A percentile compares a stretch with the other conserved stretches of the same genome.
These are phyloP conservation scores for Entomobrya multifasciata DNA, from an alignment of 2,888 invertebrate species.

Conservation along the genomic window DNA sequence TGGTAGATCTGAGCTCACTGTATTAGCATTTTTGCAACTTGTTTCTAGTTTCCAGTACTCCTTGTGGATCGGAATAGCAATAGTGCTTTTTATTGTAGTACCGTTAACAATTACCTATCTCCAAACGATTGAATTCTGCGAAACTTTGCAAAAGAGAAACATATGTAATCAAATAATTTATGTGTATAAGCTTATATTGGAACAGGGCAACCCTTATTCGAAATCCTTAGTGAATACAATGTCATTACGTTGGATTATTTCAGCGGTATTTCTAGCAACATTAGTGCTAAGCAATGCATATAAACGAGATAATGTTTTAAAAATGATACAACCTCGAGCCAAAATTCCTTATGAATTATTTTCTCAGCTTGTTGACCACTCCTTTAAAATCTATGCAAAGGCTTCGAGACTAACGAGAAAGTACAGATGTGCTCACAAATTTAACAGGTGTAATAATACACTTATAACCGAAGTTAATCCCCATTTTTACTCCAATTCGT, in stretches of 20 bases:
- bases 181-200: neutral
- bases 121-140: neutral
- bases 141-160: neutral
- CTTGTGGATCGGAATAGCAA: neutral
- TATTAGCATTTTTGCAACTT: neutral
- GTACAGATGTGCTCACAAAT: too few species aligned
- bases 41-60: neutral
- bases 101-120: neutral
- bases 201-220: neutral
- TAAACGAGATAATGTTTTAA: neutral
- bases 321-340: neutral
- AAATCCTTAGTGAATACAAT: neutral
- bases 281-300: neutral
- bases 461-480: too few species aligned
- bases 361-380: neutral
- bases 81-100: neutral
- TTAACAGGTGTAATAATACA: too few species aligned
- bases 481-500: too few species aligned
- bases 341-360: neutral
- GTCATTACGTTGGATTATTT: neutral
- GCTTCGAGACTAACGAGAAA: neutral
- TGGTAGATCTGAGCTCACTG: neutral
- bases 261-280: neutral
- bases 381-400: neutral
- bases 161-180: neutral